phyloP scores from a whole-genome alignment of 2,888 invertebrate genomes.

The Thymelicus sylvestris region DNA sequence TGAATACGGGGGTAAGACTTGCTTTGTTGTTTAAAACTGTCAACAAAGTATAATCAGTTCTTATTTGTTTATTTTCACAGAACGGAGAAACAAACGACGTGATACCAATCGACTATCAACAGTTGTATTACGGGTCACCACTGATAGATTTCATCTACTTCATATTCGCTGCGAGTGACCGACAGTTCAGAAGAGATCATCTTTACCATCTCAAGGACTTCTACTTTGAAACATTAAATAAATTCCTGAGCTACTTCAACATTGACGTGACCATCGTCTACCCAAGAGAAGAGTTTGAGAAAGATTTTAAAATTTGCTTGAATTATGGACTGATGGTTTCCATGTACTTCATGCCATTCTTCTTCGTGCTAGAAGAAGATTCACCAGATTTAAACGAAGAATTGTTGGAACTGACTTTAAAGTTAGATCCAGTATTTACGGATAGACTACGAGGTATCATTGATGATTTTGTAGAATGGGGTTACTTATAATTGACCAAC shows the following conservation, averaged over 20 bases:
- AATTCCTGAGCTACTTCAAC: conserved; percentile 52
- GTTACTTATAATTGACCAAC: conserved; percentile 30
- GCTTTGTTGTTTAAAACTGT: too few relatives aligned
- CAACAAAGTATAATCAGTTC: background rate
- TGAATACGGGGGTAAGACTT: too few relatives aligned
- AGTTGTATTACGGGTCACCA: conserved; percentile 51
- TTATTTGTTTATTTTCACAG: conserved; percentile 47
- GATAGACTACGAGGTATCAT: conserved; percentile 49
- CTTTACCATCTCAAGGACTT: conserved; percentile 51
- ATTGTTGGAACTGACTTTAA: conserved; percentile 44
- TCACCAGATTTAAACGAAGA: conserved; percentile 48
- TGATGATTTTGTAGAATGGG: conserved; percentile 54
- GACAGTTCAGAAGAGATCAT: conserved; percentile 51
- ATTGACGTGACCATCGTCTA: conserved; percentile 49
- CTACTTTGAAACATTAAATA: conserved; percentile 51
- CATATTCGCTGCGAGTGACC: conserved; percentile 49
- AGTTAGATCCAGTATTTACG: conserved; percentile 47
- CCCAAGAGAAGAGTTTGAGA: conserved; percentile 53
- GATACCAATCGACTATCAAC: conserved; percentile 55
- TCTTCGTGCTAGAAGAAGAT: conserved; percentile 49
- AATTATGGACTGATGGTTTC: conserved; percentile 55
- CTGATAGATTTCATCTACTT: conserved; percentile 53
- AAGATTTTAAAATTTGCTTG: conserved; percentile 48
- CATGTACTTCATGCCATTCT: conserved; percentile 49
- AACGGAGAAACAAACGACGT: conserved; percentile 51